Base-by-base conservation (phyloP, 2,113 vertebrate species). In the Scolopax mira region DNA sequence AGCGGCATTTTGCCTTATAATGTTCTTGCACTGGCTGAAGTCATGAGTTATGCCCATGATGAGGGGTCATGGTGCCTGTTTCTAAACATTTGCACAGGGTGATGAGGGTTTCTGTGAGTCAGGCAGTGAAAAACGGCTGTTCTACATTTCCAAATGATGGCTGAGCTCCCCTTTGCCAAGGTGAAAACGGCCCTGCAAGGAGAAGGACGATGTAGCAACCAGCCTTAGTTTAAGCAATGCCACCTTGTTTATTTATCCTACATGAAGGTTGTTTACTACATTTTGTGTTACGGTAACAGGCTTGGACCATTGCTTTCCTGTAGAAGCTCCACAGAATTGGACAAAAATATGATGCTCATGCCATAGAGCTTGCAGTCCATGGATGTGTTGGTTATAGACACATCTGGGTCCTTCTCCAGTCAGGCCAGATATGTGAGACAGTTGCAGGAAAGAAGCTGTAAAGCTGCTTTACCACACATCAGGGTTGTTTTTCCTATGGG, bases 321-420 rank as follows among this genome's bases (percentile, higher is more conserved):
- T 31, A 55, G 24, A 19, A 41, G 37, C 14, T 80, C 24, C 3
- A 2, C 31, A 21, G 41, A 4, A 3, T 1, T 62, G 31, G 31
- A 21, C 13, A 84, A 57, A 77, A 66, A 46, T 37, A 55, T 0
- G 11, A 60, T 10, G 33, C 7, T 83, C 2, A 1, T 0, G 0
- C 18, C 44, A 6, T 13, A 33, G 31, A 58, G 30, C 17, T 61
- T 65, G 27, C 10, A 19, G 14, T 39, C 23, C 25, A 10, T 10
- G 33, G 51, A 27, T 12, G 6, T 46, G 69, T 8, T 71, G 48
- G 44, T 70, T 75, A 46, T 2, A 7, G 64, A 10, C 44, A 51
- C 46, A 74, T 31, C 48, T 66, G 55, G 23, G 17, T 8, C 35
- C 30, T 81, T 55, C 74, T 51, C 66, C 15, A 9, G 28, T 14